Conservation (phyloP, 2,797 vertebrate genomes). For the Eurystomus glaucurus region DNA sequence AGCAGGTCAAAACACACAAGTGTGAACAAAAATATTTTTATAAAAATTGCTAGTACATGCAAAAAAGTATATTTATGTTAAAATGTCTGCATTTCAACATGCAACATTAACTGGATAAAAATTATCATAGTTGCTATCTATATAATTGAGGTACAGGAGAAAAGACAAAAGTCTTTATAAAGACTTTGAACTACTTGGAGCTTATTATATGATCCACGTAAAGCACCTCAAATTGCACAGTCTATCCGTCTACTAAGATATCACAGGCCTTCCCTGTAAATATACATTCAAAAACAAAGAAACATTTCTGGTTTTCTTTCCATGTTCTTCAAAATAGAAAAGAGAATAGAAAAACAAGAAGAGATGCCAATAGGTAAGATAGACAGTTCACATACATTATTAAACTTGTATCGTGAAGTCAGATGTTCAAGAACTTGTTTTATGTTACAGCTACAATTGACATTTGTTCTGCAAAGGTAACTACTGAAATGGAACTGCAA, state of each 20-base stretch:
- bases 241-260: conserved; percentile 4
- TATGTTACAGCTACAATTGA: neutral
- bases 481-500: neutral
- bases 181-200: conserved; percentile 16
- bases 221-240: neutral
- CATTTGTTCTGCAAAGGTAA: neutral
- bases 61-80: neutral
- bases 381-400: neutral
- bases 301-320: neutral
- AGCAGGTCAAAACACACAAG: neutral
- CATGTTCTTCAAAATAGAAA: neutral
- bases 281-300: neutral
- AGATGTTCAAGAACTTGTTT: neutral
- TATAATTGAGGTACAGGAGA: neutral
- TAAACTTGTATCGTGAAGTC: neutral
- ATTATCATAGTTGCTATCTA: neutral
- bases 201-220: neutral
- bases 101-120: neutral
- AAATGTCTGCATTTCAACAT: neutral
- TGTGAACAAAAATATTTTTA: neutral
- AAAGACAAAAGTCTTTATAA: neutral
- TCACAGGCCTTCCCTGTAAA: conserved; percentile 25
- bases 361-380: neutral
- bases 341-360: neutral
- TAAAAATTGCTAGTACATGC: neutral